Evolutionary conservation across 2,888 invertebrate species (phyloP).

Genomic region (Megaustenia siamemsis): DNA sequence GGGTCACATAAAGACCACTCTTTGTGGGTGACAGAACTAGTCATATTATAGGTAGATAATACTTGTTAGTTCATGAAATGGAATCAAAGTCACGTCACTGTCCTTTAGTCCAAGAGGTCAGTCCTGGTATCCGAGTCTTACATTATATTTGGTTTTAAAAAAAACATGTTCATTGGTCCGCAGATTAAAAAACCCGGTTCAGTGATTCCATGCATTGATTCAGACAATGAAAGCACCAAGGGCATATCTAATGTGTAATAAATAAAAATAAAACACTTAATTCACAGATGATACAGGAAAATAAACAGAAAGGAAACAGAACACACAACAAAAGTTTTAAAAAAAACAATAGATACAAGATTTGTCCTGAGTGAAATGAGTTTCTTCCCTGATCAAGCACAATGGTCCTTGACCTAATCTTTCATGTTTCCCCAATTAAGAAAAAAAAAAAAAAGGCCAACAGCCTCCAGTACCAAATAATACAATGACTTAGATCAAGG

Average conservation of each 20-base stretch:
- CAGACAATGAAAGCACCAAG: slow-evolving; percentile 55
- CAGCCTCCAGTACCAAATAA: no score
- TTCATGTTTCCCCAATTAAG: no score
- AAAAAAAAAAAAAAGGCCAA: no score
- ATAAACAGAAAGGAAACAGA: neutral
- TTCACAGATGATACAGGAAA: slow-evolving; percentile 39
- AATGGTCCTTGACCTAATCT: slow-evolving; percentile 26
- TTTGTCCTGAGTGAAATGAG: neutral
- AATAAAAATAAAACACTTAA: slow-evolving; percentile 36
- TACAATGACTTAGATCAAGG: no score
- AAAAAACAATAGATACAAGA: neutral
- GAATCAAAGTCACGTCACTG: no score
- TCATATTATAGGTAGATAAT: neutral
- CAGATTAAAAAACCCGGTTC: slow-evolving; percentile 30
- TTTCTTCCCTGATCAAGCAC: neutral
- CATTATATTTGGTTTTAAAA: neutral
- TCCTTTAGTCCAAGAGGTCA: no score
- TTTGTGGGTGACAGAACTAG: neutral
- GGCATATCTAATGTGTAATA: slow-evolving; percentile 51
- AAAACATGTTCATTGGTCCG: slow-evolving; percentile 44
- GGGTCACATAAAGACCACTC: no score
- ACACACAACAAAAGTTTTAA: neutral
- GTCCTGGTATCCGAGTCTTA: neutral
- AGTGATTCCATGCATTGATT: slow-evolving; percentile 14
- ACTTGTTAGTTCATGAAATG: slow-evolving; percentile 1